Base-by-base conservation (phyloP, 2,888 invertebrate species). In the Yponomeuta malinellus region DNA sequence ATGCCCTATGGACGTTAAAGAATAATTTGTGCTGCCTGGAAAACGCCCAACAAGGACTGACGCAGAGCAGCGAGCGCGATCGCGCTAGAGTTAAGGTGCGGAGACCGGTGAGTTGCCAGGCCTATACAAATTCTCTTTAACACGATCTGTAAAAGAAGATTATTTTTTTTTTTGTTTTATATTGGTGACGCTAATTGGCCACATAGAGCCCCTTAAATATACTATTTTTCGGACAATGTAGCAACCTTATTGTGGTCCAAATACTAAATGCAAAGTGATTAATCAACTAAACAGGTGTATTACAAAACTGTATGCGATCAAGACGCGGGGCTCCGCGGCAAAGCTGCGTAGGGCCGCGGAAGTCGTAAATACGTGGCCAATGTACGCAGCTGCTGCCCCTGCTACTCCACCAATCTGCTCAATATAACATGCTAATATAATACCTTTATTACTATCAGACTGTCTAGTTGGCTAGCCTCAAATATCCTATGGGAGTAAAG, bases 211-310 rank as follows among this genome's bases (percentile, higher is more conserved):
- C 23, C 23, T 23, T 23, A 23, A 23, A 23, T 23, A 8, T 43
- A 43, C 43, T 8, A 43, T 43, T 43, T 8, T 43, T 59, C 1
- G 52, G 52, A 59, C 52, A 59, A 59, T 59, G 52, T 59, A 59
- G 52, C 52, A 59, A 59, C 15, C 15, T 10, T 10, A 64, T 43
- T 69, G 10, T 59, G 33, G 33, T 70, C 63, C 70, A 70, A 48
- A 63, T 63, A 70, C 52, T 70, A 63, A 70, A 31, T 78, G 78
- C 76, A 75, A 75, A 78, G 78, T 81, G 82, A 88, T 90, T 88
- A 89, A 90, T 90, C 88, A 88, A 84, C 82, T 76, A 80, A 85
- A 89, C 89, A 90, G 90, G 89, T 90, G 89, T 67, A 66, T 70
- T 83, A 79, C 74, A 75, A 76, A 78, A 80, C 76, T 78, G 81